Percentiles rank a stretch among this genome's conserved stretches.
Conservation (phyloP, 2,113 vertebrate species). For the Elachura formosa region DNA sequence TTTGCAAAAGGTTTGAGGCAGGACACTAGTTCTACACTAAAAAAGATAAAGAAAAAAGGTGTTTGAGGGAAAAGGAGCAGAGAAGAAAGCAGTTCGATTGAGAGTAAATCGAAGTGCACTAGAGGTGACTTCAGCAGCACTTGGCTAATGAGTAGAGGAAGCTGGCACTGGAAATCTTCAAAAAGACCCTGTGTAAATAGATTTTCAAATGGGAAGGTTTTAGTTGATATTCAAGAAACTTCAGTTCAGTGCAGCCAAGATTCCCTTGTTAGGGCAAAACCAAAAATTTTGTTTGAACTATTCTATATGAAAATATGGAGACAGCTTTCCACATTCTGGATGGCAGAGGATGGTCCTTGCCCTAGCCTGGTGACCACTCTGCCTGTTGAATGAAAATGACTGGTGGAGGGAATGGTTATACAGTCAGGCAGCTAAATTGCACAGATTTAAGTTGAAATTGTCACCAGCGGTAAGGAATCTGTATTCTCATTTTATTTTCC, state of each 20-base stretch:
- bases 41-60: neutral
- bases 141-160: neutral
- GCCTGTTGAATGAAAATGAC: neutral
- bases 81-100: neutral
- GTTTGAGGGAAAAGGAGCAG: neutral
- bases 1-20: constrained; percentile 33
- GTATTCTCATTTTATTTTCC: neutral
- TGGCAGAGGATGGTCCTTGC: too few species aligned
- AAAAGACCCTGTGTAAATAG: neutral
- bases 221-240: neutral
- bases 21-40: neutral
- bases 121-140: neutral
- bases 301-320: rapidly evolving
- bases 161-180: neutral
- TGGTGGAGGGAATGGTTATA: neutral
- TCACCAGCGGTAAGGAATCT: rapidly evolving
- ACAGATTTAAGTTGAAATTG: rapidly evolving
- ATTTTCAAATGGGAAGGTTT: neutral
- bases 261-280: neutral
- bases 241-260: neutral
- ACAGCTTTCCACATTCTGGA: neutral
- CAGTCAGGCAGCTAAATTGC: neutral
- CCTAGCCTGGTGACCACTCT: neutral
- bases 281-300: neutral
- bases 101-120: neutral